Base-by-base conservation (phyloP, 2,113 vertebrate genomes). In the Athene cunicularia region DNA sequence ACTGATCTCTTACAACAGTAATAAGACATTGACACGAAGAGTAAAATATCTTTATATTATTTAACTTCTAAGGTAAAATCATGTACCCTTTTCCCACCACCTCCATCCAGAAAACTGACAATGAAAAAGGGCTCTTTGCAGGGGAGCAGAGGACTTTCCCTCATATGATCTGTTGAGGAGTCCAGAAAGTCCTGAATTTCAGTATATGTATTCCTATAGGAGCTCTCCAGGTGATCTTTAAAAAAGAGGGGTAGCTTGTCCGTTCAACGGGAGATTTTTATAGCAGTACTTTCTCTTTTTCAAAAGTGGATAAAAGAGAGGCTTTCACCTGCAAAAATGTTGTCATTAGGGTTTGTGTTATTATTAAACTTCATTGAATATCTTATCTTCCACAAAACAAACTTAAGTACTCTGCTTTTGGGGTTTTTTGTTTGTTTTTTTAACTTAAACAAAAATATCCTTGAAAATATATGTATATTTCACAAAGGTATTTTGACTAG, bases 61-160 rank as follows among this genome's bases (percentile, higher is more conserved):
- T 63, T 58, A 49, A 73, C 3, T 52, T 27, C 2, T 41, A n/a
- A 5, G 5, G 4, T n/a, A 86, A 84, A 85, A 72, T 4, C 9
- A 37, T 6, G 4, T 9, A 41, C 8, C 1, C 1, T 86, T 70
- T 86, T 64, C 12, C 20, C 5, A 47, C 11, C 7, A 37, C 3
- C 7, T 66, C 24, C 7, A 21, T 3, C 3, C 1, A 59, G 39
- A 72, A 86, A 76, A 1, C 5, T 75, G 15, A 21, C 9, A 1
- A 37, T 41, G 19, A 21, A 73, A 90, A 76, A 80, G 3, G 4
- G 3, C 3, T 64, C 1, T 56, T 82, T 71, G 8, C 2, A 58
- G 4, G 4, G 2, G 2, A 62, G 22, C 11, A 53, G 27, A 59
- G 3, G 0, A 27, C 1, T 12, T 84, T 66, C 4, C 9, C 7